These are phyloP conservation scores for Napeogenes sylphis DNA, from an alignment of 2,888 invertebrate genomes.

Conservation along the genomic window DNA sequence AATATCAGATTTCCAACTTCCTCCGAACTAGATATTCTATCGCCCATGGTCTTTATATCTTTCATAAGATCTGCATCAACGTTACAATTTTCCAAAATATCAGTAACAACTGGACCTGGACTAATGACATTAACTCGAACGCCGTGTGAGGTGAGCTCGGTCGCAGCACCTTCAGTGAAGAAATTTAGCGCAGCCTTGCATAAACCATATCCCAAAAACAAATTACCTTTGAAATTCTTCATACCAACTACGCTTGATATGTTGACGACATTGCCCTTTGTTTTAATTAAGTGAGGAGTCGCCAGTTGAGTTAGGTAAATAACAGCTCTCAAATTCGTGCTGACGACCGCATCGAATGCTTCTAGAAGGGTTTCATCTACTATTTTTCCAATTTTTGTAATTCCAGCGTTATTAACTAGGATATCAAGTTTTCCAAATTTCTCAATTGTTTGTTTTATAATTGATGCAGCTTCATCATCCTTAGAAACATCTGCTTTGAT, in stretches of 20 bases:
- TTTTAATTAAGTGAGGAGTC: conserved; percentile 40
- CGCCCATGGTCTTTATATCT: conserved; percentile 20
- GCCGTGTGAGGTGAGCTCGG: conserved; percentile 75
- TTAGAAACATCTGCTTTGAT: conserved; percentile 42
- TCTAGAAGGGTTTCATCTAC: conserved; percentile 35
- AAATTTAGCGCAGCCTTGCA: conserved; percentile 78
- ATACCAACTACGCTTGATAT: conserved; percentile 42
- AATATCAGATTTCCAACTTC: conserved; percentile 31
- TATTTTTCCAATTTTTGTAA: conserved; percentile 30
- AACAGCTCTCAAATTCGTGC: conserved; percentile 41
- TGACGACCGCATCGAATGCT: conserved; percentile 41
- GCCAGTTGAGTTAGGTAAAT: conserved; percentile 40
- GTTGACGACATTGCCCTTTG: conserved; percentile 49
- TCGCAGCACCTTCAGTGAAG: conserved; percentile 82
- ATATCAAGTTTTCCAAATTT: conserved; percentile 43
- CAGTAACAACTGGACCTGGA: conserved; percentile 80
- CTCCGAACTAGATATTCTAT: conserved; percentile 31
- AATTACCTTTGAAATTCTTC: conserved; percentile 6
- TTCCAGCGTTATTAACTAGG: conserved; percentile 46
- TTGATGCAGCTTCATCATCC: conserved; percentile 33
- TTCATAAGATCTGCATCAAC: conserved; percentile 64
- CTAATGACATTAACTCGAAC: conserved; percentile 83
- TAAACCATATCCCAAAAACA: conserved; percentile 25
- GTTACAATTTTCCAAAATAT: conserved; percentile 54
- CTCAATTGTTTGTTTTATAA: conserved; percentile 37